Percentiles rank a stretch among this genome's conserved stretches.
Conservation (phyloP, 1,140 invertebrate genomes). For the Harpegnathos saltator region DNA sequence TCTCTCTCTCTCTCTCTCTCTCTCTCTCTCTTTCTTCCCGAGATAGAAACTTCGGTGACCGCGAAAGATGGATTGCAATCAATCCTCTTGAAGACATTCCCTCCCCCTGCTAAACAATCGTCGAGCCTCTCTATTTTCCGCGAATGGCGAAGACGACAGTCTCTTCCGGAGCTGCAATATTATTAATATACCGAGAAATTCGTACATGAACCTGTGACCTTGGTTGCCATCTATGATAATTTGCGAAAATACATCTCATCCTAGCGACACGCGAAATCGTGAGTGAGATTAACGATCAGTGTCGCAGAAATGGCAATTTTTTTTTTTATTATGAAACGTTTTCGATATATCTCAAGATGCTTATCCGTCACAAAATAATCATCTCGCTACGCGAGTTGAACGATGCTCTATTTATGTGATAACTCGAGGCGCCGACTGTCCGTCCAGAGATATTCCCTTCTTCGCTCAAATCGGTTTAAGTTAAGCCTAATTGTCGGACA, state of each 20-base stretch:
- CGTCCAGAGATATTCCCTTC: too few species aligned
- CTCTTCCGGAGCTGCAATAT: neutral
- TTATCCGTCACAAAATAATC: too few species aligned
- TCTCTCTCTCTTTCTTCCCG: neutral
- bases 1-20: neutral
- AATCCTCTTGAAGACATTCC: neutral
- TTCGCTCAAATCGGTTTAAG: too few species aligned
- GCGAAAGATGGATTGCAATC: neutral
- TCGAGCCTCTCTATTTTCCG: neutral
- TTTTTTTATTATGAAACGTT: too few species aligned
- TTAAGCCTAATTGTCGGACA: too few species aligned
- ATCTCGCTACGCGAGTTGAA: too few species aligned
- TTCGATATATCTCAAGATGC: too few species aligned
- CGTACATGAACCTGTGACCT: neutral
- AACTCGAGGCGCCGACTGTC: too few species aligned
- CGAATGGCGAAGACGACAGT: neutral
- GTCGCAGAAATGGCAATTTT: too few species aligned
- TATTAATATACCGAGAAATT: constrained; percentile 16
- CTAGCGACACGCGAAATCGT: neutral
- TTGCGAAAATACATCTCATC: neutral
- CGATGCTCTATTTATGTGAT: too few species aligned
- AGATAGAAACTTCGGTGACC: constrained; percentile 22
- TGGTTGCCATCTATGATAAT: constrained; percentile 4
- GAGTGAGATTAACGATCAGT: constrained; percentile 29
- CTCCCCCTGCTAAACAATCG: neutral